Evolutionary conservation across 2,888 invertebrate genomes (phyloP).

Genomic region (Drosophila flavopinicola): DNA sequence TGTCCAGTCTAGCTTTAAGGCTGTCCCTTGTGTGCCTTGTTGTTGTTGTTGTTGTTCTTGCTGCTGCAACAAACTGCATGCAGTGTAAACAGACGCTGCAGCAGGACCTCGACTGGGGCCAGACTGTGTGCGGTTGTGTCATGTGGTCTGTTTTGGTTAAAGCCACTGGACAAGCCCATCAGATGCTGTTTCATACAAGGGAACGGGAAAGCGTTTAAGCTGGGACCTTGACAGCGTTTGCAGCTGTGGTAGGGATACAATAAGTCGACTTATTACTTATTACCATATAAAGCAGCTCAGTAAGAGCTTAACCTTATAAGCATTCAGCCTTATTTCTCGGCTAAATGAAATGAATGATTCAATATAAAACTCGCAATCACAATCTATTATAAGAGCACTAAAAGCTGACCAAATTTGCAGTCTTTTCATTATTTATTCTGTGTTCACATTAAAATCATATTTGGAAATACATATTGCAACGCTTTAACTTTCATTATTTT

Average conservation of each 20-base stretch:
- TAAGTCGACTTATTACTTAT: constrained; percentile 2
- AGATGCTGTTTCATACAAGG: constrained; percentile 8
- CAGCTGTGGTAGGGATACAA: not conserved
- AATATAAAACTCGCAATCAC: no score
- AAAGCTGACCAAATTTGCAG: no score
- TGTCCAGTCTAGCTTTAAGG: constrained; percentile 2
- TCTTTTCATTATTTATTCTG: no score
- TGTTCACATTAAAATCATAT: no score
- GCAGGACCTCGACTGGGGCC: constrained; percentile 6
- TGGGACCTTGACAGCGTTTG: constrained; percentile 10
- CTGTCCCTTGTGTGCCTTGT: constrained; percentile 1
- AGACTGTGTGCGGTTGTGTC: constrained; percentile 28
- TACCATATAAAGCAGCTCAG: constrained; percentile 1
- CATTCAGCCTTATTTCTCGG: not conserved
- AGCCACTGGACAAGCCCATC: no score
- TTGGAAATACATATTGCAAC: no score
- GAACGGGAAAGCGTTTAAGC: constrained; percentile 17
- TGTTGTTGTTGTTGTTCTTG: constrained; percentile 8
- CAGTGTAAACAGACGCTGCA: constrained; percentile 74
- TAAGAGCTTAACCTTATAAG: constrained; percentile 1
- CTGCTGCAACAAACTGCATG: constrained; percentile 56
- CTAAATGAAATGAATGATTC: not conserved
- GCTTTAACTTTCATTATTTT: no score
- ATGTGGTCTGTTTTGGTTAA: constrained; percentile 47
- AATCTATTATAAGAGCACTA: no score